These are phyloP conservation scores for Brachystomella parvula DNA, from an alignment of 1,140 invertebrate genomes.

Conservation along the genomic window DNA sequence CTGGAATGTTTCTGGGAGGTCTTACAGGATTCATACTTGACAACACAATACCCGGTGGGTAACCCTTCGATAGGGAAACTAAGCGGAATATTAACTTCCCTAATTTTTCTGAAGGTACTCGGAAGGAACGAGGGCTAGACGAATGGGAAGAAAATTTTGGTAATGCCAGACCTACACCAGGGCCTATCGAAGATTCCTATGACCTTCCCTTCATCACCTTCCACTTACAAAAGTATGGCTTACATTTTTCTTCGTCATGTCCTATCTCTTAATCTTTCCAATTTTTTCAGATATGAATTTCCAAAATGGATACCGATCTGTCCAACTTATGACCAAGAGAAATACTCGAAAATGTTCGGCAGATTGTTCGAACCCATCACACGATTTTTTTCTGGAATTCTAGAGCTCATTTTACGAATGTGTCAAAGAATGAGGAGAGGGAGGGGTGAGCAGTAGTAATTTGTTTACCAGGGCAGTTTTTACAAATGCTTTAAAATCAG, in stretches of 20 bases:
- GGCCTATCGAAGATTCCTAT: conserved; percentile 38
- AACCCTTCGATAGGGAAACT: too few relatives aligned
- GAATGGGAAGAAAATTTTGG: conserved; percentile 52
- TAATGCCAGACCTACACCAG: conserved; percentile 35
- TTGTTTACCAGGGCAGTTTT: too few relatives aligned
- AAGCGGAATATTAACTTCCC: too few relatives aligned
- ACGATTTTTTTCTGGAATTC: background rate
- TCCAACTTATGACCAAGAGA: conserved; percentile 7
- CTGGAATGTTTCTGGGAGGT: conserved; percentile 76
- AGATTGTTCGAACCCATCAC: background rate
- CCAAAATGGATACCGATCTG: conserved; percentile 6
- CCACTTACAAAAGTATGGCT: conserved; percentile 16
- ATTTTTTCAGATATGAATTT: background rate
- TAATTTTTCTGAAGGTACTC: background rate
- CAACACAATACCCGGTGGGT: conserved; percentile 72
- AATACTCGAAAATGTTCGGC: background rate
- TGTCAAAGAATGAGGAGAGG: background rate
- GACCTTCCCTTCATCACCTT: conserved; percentile 24
- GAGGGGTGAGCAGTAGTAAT: background rate
- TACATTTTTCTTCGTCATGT: background rate
- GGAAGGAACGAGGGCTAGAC: conserved; percentile 57
- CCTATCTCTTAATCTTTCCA: background rate
- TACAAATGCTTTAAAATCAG: too few relatives aligned
- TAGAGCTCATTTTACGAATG: background rate
- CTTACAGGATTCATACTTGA: conserved; percentile 69